A percentile compares a stretch with the other conserved stretches of the same genome.
Conservation (phyloP, 2,888 invertebrate species). For the Apodemia duryi region DNA sequence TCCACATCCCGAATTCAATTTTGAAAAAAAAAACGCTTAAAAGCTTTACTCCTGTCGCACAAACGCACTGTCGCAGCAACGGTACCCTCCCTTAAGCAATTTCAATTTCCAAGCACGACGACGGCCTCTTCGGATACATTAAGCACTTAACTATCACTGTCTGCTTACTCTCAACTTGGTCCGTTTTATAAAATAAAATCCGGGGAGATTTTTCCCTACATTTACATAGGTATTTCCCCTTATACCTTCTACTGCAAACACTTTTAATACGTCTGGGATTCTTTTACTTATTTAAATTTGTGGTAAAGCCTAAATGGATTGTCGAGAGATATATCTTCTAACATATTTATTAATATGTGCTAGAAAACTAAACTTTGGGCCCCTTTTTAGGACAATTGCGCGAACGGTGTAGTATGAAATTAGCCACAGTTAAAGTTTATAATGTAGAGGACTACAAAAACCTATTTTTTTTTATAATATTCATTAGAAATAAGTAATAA, state of each 20-base stretch:
- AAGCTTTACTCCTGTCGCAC: too few species aligned
- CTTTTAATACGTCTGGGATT: slow-evolving; percentile 14
- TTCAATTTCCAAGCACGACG: slow-evolving; percentile 62
- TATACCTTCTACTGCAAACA: neutral
- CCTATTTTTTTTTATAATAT: too few species aligned
- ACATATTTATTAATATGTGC: too few species aligned
- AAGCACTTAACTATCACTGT: slow-evolving; percentile 77
- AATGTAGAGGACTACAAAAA: too few species aligned
- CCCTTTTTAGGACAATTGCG: too few species aligned
- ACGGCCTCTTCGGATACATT: slow-evolving; percentile 70
- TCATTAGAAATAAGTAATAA: too few species aligned
- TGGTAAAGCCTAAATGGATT: neutral
- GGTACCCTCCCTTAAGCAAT: slow-evolving; percentile 51
- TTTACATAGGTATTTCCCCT: slow-evolving; percentile 18
- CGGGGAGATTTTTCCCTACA: slow-evolving; percentile 25
- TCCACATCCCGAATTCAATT: too few species aligned
- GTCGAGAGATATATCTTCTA: neutral
- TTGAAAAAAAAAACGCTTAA: too few species aligned
- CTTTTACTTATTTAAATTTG: slow-evolving; percentile 11
- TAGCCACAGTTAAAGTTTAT: too few species aligned
- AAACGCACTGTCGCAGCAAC: slow-evolving; percentile 26
- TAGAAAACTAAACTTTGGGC: too few species aligned
- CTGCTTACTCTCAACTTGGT: slow-evolving; percentile 65
- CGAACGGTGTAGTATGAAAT: too few species aligned
- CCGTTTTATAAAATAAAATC: slow-evolving; percentile 57